Percentiles rank a stretch among this genome's conserved stretches.
Evolutionary conservation across 2,888 invertebrate genomes (phyloP).

Genomic region (Acanthosepion lycidas): DNA sequence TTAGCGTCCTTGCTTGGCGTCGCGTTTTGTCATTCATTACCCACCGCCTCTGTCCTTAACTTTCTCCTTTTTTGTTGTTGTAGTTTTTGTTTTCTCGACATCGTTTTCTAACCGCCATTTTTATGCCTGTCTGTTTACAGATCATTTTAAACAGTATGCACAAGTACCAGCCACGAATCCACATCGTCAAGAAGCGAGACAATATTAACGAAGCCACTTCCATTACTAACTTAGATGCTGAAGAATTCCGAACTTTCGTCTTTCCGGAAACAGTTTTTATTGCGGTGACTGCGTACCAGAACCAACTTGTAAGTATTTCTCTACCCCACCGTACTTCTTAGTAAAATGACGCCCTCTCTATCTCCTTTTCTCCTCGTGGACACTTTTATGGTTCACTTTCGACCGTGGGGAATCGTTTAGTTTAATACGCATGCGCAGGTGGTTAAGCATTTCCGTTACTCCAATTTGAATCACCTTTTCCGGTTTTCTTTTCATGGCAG

Average conservation of each 20-base stretch:
- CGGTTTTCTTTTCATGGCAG: too few relatives aligned
- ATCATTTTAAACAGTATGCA: conserved; percentile 99
- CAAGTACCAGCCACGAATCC: conserved; percentile 98
- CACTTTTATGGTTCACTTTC: neutral
- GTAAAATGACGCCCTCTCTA: neutral
- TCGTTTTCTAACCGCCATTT: neutral
- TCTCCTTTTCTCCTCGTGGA: neutral
- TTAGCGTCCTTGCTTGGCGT: too few relatives aligned
- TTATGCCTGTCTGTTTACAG: conserved; percentile 78
- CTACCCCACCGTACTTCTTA: neutral
- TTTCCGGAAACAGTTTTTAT: conserved; percentile 99
- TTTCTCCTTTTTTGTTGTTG: too few relatives aligned
- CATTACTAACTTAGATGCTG: conserved; percentile 87
- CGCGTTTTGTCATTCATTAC: too few relatives aligned
- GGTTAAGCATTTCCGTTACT: too few relatives aligned
- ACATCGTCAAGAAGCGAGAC: conserved; percentile 90
- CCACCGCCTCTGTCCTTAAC: neutral
- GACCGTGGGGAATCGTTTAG: too few relatives aligned
- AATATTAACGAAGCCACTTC: conserved; percentile 75
- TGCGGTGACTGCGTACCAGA: conserved; percentile 99
- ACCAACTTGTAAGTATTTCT: conserved; percentile 86
- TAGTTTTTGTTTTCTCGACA: neutral
- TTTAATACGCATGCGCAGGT: too few relatives aligned
- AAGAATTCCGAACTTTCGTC: conserved; percentile 95
- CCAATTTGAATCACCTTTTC: too few relatives aligned